phyloP scores from a whole-genome alignment of 2,888 invertebrate species.

The Chaetogeoica ovagalla region DNA sequence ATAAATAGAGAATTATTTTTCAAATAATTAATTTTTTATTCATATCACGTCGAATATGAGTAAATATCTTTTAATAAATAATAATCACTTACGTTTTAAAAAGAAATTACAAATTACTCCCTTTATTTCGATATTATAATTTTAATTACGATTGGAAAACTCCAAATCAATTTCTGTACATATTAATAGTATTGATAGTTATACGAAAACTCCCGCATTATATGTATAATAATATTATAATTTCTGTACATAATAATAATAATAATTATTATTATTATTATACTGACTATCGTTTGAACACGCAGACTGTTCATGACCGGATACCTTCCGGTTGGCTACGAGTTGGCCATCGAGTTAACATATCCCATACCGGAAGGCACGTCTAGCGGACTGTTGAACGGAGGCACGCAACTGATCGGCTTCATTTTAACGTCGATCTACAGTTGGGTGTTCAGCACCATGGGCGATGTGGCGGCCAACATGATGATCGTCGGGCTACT shows the following conservation, averaged over 20 bases:
- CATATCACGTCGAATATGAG: too few species aligned
- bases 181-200: too few species aligned
- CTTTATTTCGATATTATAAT: too few species aligned
- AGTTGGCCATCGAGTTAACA: constrained; percentile 58
- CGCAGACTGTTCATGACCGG: constrained; percentile 67
- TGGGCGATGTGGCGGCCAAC: constrained; percentile 81
- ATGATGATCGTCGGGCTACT: constrained; percentile 75
- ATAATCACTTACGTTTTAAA: too few species aligned
- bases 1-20: too few species aligned
- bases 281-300: not conserved
- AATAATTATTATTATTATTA: not conserved
- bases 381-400: constrained; percentile 57
- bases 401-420: constrained; percentile 57
- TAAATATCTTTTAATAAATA: too few species aligned
- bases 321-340: constrained; percentile 57
- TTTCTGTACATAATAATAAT: not conserved
- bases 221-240: too few species aligned
- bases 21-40: too few species aligned
- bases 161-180: too few species aligned
- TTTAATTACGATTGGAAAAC: too few species aligned
- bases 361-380: constrained; percentile 58
- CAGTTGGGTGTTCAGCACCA: constrained; percentile 61
- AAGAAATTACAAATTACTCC: too few species aligned
- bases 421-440: constrained; percentile 55
- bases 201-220: too few species aligned